Evolutionary conservation across 2,113 vertebrate genomes (phyloP).

Genomic region (Gulo gulo): DNA sequence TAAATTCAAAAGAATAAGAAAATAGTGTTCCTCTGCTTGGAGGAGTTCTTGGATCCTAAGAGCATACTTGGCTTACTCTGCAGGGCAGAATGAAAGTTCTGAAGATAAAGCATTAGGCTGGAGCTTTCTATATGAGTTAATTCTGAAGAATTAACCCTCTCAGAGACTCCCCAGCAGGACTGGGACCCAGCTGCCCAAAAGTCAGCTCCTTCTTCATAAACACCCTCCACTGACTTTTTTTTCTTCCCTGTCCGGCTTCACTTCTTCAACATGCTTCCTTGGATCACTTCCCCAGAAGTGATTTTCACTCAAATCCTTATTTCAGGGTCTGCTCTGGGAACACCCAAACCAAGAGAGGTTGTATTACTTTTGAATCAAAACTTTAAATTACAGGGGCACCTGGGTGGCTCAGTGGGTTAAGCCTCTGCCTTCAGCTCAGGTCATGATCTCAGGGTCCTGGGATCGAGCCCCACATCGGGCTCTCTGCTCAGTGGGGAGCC

Average conservation of each 20-base stretch:
- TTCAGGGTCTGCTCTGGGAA: background rate
- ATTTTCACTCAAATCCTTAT: background rate
- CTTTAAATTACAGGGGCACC: background rate
- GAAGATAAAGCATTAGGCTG: background rate
- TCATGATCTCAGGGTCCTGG: too few species aligned
- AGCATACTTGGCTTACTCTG: fast-evolving
- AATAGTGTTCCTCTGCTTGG: background rate
- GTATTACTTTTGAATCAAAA: background rate
- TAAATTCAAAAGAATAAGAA: background rate
- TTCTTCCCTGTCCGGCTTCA: background rate
- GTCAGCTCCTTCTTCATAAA: too few species aligned
- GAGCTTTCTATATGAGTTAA: background rate
- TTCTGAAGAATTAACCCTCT: background rate
- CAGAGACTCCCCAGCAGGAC: background rate
- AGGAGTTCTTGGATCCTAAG: background rate
- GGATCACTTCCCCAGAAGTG: background rate
- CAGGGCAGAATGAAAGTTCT: background rate
- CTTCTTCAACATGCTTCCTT: background rate
- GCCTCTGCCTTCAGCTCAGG: too few species aligned
- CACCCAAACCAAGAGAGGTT: background rate
- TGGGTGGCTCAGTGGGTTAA: too few species aligned
- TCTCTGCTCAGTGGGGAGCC: too few species aligned
- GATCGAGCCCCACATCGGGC: too few species aligned
- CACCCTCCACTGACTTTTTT: background rate
- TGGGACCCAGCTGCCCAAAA: background rate